These are phyloP conservation scores for Brachypalpus laphriformis DNA, from an alignment of 2,888 invertebrate species.

Conservation along the genomic window DNA sequence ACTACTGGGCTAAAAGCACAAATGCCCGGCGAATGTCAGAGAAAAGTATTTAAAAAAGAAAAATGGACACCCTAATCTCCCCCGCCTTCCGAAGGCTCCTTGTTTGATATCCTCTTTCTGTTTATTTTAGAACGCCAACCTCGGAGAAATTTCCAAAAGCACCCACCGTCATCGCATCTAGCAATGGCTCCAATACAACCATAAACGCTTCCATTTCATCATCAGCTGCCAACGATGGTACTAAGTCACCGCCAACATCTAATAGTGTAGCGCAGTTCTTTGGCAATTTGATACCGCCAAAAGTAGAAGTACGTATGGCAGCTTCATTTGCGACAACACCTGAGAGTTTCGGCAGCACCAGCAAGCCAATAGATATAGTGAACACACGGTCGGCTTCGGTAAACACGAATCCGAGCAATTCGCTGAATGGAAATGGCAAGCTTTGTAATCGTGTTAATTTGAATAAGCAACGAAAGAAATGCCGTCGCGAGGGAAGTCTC, in stretches of 20 bases:
- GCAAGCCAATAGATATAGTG: slow-evolving; percentile 80
- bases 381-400: slow-evolving; percentile 73
- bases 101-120: too few relatives aligned
- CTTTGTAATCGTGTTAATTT: slow-evolving; percentile 51
- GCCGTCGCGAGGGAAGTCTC: slow-evolving; percentile 79
- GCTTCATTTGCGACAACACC: slow-evolving; percentile 61
- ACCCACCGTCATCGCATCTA: slow-evolving; percentile 68
- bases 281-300: slow-evolving; percentile 82
- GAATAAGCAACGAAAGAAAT: slow-evolving; percentile 76
- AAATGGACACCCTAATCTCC: too few relatives aligned
- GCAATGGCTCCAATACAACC: slow-evolving; percentile 28
- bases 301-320: slow-evolving; percentile 81
- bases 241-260: slow-evolving; percentile 75
- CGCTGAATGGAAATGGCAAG: slow-evolving; percentile 71
- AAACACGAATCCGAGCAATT: slow-evolving; percentile 72
- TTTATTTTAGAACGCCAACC: slow-evolving; percentile 77
- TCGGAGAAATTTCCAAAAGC: slow-evolving; percentile 75
- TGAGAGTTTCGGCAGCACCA: slow-evolving; percentile 78
- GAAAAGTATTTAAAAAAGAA: too few relatives aligned
- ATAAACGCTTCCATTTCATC: slow-evolving; percentile 43
- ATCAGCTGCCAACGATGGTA: slow-evolving; percentile 53
- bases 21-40: too few relatives aligned
- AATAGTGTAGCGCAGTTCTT: slow-evolving; percentile 80
- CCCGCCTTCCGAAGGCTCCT: too few relatives aligned
- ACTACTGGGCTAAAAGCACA: too few relatives aligned